A percentile compares a stretch with the other conserved stretches of the same genome.
Conservation (phyloP, 2,888 invertebrate species). For the Caenorhabditis sp. region DNA sequence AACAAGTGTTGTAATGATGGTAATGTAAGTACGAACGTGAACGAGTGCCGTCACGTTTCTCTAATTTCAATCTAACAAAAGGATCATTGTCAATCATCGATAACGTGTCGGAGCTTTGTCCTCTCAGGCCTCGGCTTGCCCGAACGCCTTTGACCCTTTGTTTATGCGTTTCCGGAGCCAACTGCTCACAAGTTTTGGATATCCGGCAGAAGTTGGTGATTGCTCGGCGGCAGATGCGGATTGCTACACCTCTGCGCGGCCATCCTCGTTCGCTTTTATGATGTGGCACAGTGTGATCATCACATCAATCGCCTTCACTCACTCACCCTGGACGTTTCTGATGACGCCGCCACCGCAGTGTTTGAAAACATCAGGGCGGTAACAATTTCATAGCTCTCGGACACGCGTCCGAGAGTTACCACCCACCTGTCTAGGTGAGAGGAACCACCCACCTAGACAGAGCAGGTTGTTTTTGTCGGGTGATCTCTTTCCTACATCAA, state of each 20-base stretch:
- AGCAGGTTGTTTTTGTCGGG: conserved; percentile 32
- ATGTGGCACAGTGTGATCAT: conserved; percentile 34
- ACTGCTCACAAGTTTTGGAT: conserved; percentile 51
- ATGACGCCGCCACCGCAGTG: conserved; percentile 16
- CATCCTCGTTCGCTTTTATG: conserved; percentile 18
- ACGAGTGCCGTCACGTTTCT: too few relatives aligned
- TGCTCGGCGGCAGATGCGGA: conserved; percentile 28
- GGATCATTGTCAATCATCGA: conserved; percentile 32
- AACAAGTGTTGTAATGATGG: conserved; percentile 29
- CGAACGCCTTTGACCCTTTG: conserved; percentile 20
- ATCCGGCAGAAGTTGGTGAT: conserved; percentile 29
- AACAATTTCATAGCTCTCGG: too few relatives aligned
- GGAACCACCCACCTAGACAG: conserved; percentile 27
- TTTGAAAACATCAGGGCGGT: conserved; percentile 28
- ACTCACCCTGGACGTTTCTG: conserved; percentile 13
- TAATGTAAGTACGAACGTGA: too few relatives aligned
- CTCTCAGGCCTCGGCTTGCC: conserved; percentile 2
- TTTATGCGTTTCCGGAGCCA: conserved; percentile 42
- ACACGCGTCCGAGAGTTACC: too few relatives aligned
- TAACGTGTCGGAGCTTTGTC: conserved; percentile 49
- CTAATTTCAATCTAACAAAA: conserved; percentile 46
- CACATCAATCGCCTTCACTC: conserved; percentile 29
- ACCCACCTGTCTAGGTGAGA: too few relatives aligned
- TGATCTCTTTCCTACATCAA: conserved; percentile 10
- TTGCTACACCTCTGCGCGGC: conserved; percentile 17